Base-by-base conservation (phyloP, 2,797 vertebrate genomes). In the Fistularia commersonii region DNA sequence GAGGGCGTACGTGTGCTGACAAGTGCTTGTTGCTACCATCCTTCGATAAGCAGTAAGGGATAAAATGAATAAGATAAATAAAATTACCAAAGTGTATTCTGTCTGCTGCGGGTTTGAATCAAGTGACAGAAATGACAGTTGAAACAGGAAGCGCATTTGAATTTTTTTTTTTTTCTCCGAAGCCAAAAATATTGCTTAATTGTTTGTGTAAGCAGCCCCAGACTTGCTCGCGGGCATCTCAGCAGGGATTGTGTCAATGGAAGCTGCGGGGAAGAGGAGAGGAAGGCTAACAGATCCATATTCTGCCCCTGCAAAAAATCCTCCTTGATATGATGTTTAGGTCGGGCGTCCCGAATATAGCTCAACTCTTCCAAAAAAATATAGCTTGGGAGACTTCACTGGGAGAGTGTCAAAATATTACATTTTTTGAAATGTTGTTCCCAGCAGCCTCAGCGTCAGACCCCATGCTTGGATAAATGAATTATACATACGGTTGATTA, bases 401-500 rank as follows among this genome's bases (percentile, higher is more conserved):
- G 64, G 53, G 56, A 74, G 57, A 70, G 72, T 63, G 54, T 58
- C 43, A 77, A 74, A 82, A 74, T 73, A 60, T 72, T 69, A 58
- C 68, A 73, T n/a, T n/a, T 74, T 82, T 69, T 57, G 52, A 76
- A 80, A 72, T 53, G 66, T 68, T 68, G 63, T 51, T 80, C 72
- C 54, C 51, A 61, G 54, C 77, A 61, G 64, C 64, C 66, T 74
- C 58, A 38, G 53, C 66, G 76, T 65, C 73, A 80, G 70, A 79
- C 75, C 80, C 60, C 72, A 69, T 74, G 77, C 73, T 53, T 72
- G 54, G 51, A 66, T n/a, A 77, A 77, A 82, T 85, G 73, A 84
- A 87, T 87, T 81, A 85, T 74, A 84, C 81, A 84, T 87, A 74
- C 65, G 68, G 69, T 72, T 85, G 80, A 83, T 85, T 81, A 87